These are phyloP conservation scores for Automeris io DNA, from an alignment of 2,888 invertebrate genomes.

Conservation along the genomic window DNA sequence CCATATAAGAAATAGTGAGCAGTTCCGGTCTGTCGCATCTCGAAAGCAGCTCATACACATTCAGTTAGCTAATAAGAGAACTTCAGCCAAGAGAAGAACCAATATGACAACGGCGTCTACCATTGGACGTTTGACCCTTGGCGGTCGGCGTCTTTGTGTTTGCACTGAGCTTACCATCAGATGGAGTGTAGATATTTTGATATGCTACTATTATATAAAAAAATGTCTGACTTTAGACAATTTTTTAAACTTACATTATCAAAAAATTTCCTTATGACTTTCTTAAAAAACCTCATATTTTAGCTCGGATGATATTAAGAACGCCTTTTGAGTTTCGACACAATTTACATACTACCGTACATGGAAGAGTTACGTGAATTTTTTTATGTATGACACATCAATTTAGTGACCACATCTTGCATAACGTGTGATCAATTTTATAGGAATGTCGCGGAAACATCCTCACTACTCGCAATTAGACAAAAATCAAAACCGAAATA, in stretches of 20 bases:
- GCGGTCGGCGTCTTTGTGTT: no score
- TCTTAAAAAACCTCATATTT: conserved; percentile 21
- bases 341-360: conserved; percentile 3
- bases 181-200: no score
- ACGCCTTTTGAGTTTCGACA: conserved; percentile 1
- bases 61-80: no score
- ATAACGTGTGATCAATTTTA: conserved; percentile 26
- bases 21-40: no score
- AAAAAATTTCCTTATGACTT: conserved; percentile 17
- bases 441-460: conserved; percentile 32
- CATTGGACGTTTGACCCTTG: no score
- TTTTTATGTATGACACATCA: conserved; percentile 16
- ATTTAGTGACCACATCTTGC: conserved; percentile 35
- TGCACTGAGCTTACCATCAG: no score
- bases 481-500: conserved; percentile 27
- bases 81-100: no score
- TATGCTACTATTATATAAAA: no score
- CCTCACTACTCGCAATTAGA: conserved; percentile 16
- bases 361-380: background rate
- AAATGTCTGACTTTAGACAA: background rate
- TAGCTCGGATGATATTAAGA: background rate
- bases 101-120: no score
- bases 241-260: background rate
- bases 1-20: no score
- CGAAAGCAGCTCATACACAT: no score